These are phyloP conservation scores for Exocentrus adspersus DNA, from an alignment of 2,888 invertebrate species.

Conservation along the genomic window DNA sequence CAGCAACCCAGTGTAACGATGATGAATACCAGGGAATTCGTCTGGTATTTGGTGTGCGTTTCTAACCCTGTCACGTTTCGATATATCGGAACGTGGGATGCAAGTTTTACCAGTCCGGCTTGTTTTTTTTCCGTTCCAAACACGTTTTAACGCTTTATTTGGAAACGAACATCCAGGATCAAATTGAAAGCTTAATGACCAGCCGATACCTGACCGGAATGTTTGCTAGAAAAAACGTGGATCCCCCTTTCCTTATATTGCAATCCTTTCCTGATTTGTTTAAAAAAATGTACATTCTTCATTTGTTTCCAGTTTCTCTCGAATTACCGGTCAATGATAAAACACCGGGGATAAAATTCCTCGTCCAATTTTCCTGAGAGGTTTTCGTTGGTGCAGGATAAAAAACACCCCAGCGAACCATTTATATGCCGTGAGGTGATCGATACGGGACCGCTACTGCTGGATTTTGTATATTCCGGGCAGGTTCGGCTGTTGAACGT, in stretches of 20 bases:
- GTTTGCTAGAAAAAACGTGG: not conserved
- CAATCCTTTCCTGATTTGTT: too few relatives aligned
- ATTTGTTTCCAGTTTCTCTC: too few relatives aligned
- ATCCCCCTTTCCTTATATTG: not conserved
- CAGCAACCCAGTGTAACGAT: too few relatives aligned
- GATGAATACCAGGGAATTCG: conserved; percentile 19
- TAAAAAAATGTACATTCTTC: not conserved
- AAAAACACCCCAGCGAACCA: conserved; percentile 20
- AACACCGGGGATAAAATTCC: not conserved
- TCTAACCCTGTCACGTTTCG: conserved; percentile 28
- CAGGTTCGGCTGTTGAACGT: conserved; percentile 21
- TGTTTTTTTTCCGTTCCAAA: conserved; percentile 13
- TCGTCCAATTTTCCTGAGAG: conserved; percentile 4
- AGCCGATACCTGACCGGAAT: conserved; percentile 12
- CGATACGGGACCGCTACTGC: conserved; percentile 19
- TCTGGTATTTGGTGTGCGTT: conserved; percentile 22
- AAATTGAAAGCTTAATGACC: conserved; percentile 15
- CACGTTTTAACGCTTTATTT: conserved; percentile 7
- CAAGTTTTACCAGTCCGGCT: conserved; percentile 26
- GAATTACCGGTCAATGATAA: too few relatives aligned
- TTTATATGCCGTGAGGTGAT: conserved; percentile 19
- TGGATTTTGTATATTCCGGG: conserved; percentile 18
- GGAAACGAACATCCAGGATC: conserved; percentile 13
- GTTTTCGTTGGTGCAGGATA: not conserved
- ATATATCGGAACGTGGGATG: conserved; percentile 26